Conservation (phyloP, 2,797 vertebrate genomes). For the Smutsia temminckii region DNA sequence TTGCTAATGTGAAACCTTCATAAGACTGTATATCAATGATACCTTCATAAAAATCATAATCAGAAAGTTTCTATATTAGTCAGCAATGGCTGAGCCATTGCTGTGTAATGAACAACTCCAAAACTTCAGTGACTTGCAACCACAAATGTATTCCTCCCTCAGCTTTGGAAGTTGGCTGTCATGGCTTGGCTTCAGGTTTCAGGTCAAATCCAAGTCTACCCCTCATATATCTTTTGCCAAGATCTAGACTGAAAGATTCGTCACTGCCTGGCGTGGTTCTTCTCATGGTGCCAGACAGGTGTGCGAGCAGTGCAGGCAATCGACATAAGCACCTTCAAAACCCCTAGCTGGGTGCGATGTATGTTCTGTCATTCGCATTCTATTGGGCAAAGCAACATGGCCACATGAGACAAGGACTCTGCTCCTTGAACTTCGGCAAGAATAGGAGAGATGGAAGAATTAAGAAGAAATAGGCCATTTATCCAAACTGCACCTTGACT, state of each 20-base stretch:
- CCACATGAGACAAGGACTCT: background rate
- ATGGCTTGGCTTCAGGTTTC: background rate
- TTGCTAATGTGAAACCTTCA: no score
- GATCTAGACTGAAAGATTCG: background rate
- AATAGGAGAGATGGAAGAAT: background rate
- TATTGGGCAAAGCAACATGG: background rate
- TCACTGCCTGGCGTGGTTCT: background rate
- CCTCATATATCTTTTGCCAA: background rate
- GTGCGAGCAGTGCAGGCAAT: background rate
- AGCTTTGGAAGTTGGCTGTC: background rate
- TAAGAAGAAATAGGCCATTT: background rate
- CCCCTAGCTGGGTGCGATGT: accelerated
- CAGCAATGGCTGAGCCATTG: background rate
- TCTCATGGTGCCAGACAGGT: background rate
- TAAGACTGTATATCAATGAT: no score
- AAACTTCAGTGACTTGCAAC: background rate
- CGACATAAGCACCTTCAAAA: background rate
- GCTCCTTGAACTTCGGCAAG: background rate
- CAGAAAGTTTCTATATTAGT: background rate
- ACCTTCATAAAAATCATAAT: background rate
- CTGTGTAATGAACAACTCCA: background rate
- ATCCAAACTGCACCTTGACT: background rate
- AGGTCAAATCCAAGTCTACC: background rate
- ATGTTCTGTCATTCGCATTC: background rate
- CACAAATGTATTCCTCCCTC: background rate